Evolutionary conservation across 2,888 invertebrate species (phyloP).

Genomic region (Atherix ibis): DNA sequence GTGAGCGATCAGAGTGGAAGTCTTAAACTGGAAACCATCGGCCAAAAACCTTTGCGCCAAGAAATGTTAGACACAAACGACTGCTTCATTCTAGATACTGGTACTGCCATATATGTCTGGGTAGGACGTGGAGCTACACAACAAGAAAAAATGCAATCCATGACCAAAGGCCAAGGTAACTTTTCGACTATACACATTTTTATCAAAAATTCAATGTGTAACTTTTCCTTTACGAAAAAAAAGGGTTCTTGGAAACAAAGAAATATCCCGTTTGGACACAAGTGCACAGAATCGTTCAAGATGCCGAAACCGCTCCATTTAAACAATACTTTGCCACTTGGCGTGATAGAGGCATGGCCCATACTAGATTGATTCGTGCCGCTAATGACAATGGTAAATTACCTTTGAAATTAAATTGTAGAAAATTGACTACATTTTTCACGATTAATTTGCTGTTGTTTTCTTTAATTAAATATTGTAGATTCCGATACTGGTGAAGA

Average conservation of each 20-base stretch:
- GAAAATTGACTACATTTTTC: not conserved
- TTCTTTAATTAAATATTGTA: constrained; percentile 5
- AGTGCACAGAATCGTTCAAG: constrained; percentile 55
- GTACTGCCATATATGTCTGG: constrained; percentile 72
- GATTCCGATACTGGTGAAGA: constrained; percentile 17
- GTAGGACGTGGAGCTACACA: constrained; percentile 58
- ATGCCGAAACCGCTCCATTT: constrained; percentile 71
- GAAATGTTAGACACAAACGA: constrained; percentile 40
- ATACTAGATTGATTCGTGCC: constrained; percentile 39
- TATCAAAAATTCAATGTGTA: too few species aligned
- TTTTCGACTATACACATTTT: too few species aligned
- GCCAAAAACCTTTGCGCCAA: constrained; percentile 55
- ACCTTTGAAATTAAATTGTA: not conserved
- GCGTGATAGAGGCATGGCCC: constrained; percentile 49
- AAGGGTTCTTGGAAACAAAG: constrained; percentile 42
- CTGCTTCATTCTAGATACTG: constrained; percentile 66
- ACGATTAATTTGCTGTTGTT: not conserved
- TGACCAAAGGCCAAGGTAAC: constrained; percentile 50
- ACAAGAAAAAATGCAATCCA: constrained; percentile 57
- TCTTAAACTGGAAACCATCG: constrained; percentile 47
- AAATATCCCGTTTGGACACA: constrained; percentile 62
- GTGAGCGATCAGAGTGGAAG: constrained; percentile 53
- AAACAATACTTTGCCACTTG: constrained; percentile 77
- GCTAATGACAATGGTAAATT: constrained; percentile 24
- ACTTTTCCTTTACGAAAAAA: not conserved